These are phyloP conservation scores for Zaprionus africanus DNA, from an alignment of 1,140 invertebrate species.

Conservation along the genomic window DNA sequence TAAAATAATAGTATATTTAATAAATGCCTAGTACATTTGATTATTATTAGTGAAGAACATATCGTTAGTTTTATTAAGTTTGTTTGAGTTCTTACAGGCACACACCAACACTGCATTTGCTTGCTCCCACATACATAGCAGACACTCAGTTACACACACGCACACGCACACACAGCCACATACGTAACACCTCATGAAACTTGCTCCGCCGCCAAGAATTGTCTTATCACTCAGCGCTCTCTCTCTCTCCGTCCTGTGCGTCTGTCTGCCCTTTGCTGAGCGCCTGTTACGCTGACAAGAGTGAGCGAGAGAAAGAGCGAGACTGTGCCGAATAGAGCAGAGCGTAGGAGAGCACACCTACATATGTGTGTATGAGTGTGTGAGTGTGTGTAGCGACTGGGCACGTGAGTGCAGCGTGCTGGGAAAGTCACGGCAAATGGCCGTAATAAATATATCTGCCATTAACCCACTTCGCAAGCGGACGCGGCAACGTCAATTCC, in stretches of 20 bases:
- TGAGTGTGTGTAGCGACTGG: slow-evolving; percentile 1
- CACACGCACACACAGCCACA: background rate
- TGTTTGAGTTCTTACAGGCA: background rate
- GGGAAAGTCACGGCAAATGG: slow-evolving; percentile 52
- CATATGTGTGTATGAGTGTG: background rate
- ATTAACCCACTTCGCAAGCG: slow-evolving; percentile 61
- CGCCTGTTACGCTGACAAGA: slow-evolving; percentile 44
- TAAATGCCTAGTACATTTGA: no score
- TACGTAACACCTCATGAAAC: background rate
- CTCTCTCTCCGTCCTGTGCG: background rate
- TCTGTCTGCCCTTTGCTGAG: slow-evolving; percentile 37
- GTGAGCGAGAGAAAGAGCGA: slow-evolving; percentile 29
- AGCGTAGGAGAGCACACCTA: slow-evolving; percentile 23
- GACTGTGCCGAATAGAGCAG: slow-evolving; percentile 5
- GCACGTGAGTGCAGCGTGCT: slow-evolving; percentile 52
- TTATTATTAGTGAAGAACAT: no score
- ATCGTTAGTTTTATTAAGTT: background rate
- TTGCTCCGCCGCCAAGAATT: slow-evolving; percentile 19
- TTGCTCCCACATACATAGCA: background rate
- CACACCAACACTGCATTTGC: background rate
- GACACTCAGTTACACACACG: background rate
- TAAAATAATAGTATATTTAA: no score
- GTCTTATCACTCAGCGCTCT: slow-evolving; percentile 15
- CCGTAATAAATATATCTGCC: slow-evolving; percentile 74
- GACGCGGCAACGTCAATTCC: slow-evolving; percentile 30